Evolutionary conservation across 1,140 invertebrate genomes (phyloP).

Genomic region (Sitophilus oryzae): DNA sequence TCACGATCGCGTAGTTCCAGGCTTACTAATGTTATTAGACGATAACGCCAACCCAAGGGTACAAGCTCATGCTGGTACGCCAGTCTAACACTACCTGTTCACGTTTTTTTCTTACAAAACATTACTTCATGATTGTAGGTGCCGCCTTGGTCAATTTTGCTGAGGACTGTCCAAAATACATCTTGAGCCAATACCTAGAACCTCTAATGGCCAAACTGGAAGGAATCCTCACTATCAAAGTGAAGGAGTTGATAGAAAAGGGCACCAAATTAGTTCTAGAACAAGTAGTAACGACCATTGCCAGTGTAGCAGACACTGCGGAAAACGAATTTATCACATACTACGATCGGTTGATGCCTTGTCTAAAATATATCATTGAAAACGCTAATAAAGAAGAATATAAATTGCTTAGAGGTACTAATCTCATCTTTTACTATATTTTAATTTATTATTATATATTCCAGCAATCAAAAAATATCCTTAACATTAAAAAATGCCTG

Average conservation of each 20-base stretch:
- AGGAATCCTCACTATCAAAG: conserved; percentile 83
- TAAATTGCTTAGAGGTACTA: conserved; percentile 80
- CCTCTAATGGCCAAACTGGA: conserved; percentile 89
- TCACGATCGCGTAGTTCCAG: conserved; percentile 89
- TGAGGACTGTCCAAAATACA: conserved; percentile 95
- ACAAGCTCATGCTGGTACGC: conserved; percentile 75
- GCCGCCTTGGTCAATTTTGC: conserved; percentile 99
- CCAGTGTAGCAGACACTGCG: conserved; percentile 97
- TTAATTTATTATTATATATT: no score
- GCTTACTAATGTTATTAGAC: conserved; percentile 83
- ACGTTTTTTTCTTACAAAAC: background rate
- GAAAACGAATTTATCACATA: conserved; percentile 89
- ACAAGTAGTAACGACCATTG: conserved; percentile 96
- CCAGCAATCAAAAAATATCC: no score
- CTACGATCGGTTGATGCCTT: conserved; percentile 87
- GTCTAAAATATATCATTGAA: conserved; percentile 94
- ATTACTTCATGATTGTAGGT: conserved; percentile 28
- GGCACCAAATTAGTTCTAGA: conserved; percentile 96
- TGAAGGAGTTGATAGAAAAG: conserved; percentile 87
- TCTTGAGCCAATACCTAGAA: conserved; percentile 85
- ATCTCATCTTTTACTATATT: no score
- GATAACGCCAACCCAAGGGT: conserved; percentile 90
- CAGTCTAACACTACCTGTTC: background rate
- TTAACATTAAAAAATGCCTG: no score
- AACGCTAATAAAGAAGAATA: conserved; percentile 86